Evolutionary conservation across 2,888 invertebrate species (phyloP).

Genomic region (Cyaniris semiargus): DNA sequence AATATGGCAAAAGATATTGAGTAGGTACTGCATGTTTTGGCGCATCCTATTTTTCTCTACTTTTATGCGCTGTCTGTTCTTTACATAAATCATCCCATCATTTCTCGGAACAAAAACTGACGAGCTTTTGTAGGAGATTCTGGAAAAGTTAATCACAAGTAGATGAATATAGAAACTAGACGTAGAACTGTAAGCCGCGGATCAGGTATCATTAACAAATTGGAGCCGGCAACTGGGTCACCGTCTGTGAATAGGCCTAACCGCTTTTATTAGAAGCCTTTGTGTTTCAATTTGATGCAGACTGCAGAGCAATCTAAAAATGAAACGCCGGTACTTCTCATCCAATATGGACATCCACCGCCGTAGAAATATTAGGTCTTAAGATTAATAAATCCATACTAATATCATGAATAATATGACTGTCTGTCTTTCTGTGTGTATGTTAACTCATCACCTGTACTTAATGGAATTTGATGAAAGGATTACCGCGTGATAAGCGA

Average conservation of each 20-base stretch:
- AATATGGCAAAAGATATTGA: too few species aligned
- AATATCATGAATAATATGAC: background rate
- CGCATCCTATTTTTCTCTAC: too few species aligned
- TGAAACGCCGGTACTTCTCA: background rate
- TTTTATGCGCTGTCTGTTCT: too few species aligned
- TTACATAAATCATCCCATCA: too few species aligned
- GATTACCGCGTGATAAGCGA: too few species aligned
- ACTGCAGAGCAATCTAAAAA: conserved; percentile 11
- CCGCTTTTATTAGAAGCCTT: conserved; percentile 2
- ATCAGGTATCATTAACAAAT: conserved; percentile 5
- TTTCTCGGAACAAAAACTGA: too few species aligned
- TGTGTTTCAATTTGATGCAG: conserved; percentile 18
- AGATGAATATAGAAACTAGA: background rate
- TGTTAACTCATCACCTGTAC: too few species aligned
- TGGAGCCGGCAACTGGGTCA: background rate
- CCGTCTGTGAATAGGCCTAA: conserved; percentile 5
- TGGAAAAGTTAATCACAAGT: background rate
- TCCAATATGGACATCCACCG: background rate
- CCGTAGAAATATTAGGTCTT: background rate
- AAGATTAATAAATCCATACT: background rate
- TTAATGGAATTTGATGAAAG: too few species aligned
- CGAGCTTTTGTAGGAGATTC: background rate
- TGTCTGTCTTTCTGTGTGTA: background rate
- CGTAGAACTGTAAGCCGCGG: background rate
- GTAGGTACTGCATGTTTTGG: too few species aligned